These are phyloP conservation scores for Caenorhabditis afra DNA, from an alignment of 2,888 invertebrate genomes.

Conservation along the genomic window DNA sequence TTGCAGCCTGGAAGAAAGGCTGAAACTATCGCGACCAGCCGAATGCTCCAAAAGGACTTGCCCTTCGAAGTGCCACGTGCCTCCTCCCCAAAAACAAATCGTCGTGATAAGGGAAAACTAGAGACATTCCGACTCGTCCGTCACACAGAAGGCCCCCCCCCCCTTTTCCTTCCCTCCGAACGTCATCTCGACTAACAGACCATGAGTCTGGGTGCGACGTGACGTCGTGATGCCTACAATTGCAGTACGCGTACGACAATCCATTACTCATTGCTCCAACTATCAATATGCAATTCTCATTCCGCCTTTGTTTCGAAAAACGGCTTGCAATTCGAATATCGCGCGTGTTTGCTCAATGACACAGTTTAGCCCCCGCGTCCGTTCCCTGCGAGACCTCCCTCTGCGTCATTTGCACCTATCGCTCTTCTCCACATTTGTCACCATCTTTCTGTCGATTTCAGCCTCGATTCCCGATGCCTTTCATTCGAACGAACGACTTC, in stretches of 20 bases:
- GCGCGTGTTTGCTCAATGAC: constrained; percentile 42
- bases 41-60: neutral
- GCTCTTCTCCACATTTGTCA: neutral
- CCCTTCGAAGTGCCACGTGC: constrained; percentile 19
- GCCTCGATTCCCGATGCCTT: constrained; percentile 29
- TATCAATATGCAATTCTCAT: neutral
- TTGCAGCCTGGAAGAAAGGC: too few species aligned
- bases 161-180: too few species aligned
- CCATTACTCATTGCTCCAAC: neutral
- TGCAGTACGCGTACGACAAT: neutral
- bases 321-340: constrained; percentile 25
- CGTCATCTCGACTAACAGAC: too few species aligned
- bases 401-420: constrained; percentile 3
- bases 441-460: constrained; percentile 11
- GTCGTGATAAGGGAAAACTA: constrained; percentile 34
- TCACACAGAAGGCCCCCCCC: neutral
- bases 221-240: too few species aligned
- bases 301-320: constrained; percentile 35
- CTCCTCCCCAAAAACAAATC: constrained; percentile 18
- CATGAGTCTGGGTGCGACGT: too few species aligned
- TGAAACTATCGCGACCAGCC: neutral
- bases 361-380: constrained; percentile 39
- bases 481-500: neutral
- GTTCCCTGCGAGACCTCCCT: constrained; percentile 14
- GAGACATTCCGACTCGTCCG: neutral